A percentile compares a stretch with the other conserved stretches of the same genome.
Evolutionary conservation across 1,140 invertebrate genomes (phyloP).

Genomic region (Diorhabda carinulata): DNA sequence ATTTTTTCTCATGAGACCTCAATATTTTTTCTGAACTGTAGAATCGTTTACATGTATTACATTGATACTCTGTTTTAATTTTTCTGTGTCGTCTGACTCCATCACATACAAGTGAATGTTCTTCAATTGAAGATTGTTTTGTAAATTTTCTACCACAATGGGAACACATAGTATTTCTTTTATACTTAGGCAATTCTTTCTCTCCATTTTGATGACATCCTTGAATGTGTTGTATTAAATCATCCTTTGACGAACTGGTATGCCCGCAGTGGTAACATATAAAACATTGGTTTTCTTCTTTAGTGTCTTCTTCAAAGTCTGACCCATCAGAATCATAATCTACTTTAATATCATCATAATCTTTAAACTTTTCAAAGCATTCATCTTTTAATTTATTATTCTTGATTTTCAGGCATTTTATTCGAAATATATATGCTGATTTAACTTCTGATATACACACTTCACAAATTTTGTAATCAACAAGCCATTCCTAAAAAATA

Average conservation of each 20-base stretch:
- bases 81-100: constrained; percentile 15
- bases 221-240: constrained; percentile 18
- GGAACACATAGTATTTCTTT: constrained; percentile 4
- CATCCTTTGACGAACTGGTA: constrained; percentile 15
- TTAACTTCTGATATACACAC: background rate
- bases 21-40: constrained; percentile 13
- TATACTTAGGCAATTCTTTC: constrained; percentile 5
- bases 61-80: constrained; percentile 9
- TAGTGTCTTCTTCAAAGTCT: background rate
- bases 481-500: constrained; percentile 17
- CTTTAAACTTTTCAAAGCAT: background rate
- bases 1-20: constrained; percentile 13
- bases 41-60: constrained; percentile 11
- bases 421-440: constrained; percentile 12
- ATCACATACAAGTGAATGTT: constrained; percentile 14
- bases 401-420: constrained; percentile 2
- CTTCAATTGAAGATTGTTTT: constrained; percentile 4
- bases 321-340: background rate
- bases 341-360: constrained; percentile 13
- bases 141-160: constrained; percentile 18
- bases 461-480: constrained; percentile 5
- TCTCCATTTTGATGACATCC: constrained; percentile 7
- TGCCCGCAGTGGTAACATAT: constrained; percentile 16
- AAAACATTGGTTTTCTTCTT: constrained; percentile 7
- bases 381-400: background rate